These are phyloP conservation scores for Todiramphus saurophagus DNA, from an alignment of 2,113 vertebrate genomes.

Conservation along the genomic window DNA sequence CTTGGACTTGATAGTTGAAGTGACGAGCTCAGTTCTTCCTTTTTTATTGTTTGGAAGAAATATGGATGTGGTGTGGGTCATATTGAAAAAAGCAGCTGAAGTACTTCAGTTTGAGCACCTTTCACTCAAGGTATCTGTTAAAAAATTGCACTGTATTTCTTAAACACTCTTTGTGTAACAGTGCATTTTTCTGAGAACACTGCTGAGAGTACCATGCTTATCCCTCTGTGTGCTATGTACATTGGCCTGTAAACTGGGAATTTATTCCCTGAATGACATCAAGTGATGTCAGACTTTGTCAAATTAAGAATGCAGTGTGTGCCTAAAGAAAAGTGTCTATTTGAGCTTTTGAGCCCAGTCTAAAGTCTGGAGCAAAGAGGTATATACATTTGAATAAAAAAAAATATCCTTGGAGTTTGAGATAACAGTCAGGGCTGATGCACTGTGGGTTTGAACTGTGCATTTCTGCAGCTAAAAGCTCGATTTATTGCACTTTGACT, in stretches of 20 bases:
- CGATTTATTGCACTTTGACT: background rate
- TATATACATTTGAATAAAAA: background rate
- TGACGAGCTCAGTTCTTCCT: background rate
- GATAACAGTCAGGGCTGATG: background rate
- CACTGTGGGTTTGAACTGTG: background rate
- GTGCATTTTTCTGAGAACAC: background rate
- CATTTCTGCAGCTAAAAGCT: background rate
- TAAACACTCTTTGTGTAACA: background rate
- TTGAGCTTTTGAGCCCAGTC: background rate
- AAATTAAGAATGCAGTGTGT: background rate
- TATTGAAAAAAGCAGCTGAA: background rate
- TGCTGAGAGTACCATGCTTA: background rate
- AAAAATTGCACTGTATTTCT: background rate
- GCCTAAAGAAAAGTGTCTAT: background rate
- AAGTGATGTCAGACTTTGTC: background rate
- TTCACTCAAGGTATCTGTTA: background rate
- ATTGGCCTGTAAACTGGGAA: background rate
- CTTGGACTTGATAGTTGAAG: background rate
- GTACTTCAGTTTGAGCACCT: background rate
- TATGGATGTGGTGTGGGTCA: background rate
- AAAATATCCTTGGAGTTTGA: background rate
- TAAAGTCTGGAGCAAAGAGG: background rate
- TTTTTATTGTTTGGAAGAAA: background rate
- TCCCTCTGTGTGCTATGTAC: background rate
- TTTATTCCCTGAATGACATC: background rate